Conservation (phyloP, 2,797 vertebrate genomes). For the Kryptolebias ocellatus region DNA sequence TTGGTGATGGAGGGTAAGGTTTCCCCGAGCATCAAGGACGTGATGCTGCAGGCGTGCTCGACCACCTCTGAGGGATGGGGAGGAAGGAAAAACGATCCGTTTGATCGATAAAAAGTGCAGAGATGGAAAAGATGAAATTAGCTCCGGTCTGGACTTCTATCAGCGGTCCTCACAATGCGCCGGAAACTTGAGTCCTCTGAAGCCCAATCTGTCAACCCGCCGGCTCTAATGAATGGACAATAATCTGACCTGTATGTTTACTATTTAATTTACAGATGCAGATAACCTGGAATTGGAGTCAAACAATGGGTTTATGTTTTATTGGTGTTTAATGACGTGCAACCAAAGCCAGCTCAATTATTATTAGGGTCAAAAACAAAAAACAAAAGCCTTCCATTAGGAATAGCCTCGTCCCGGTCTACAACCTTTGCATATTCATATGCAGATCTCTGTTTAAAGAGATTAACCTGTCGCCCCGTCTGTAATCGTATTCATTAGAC, state of each 20-base stretch:
- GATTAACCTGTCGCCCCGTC: slow-evolving; percentile 9
- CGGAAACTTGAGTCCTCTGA: background rate
- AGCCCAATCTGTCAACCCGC: no score
- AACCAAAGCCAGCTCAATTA: background rate
- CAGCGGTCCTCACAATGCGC: background rate
- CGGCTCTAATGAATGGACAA: no score
- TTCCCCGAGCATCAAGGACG: slow-evolving; percentile 96
- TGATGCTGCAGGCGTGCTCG: slow-evolving; percentile 95
- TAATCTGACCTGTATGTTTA: background rate
- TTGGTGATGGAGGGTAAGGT: slow-evolving; percentile 95
- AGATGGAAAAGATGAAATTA: background rate
- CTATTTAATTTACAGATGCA: background rate
- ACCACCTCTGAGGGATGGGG: slow-evolving; percentile 88
- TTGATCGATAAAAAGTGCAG: slow-evolving; percentile 6
- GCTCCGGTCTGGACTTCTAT: background rate
- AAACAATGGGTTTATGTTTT: background rate
- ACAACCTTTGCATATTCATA: slow-evolving; percentile 1
- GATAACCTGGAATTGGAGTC: background rate
- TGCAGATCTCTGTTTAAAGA: slow-evolving; percentile 13
- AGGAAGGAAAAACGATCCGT: slow-evolving; percentile 22
- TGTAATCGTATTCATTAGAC: slow-evolving; percentile 6
- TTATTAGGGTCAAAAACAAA: background rate
- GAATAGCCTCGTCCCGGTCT: background rate
- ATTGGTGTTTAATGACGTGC: background rate
- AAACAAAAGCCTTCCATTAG: background rate